These are phyloP conservation scores for Pseudomyrmex sp. DNA, from an alignment of 1,140 invertebrate species.

Conservation along the genomic window DNA sequence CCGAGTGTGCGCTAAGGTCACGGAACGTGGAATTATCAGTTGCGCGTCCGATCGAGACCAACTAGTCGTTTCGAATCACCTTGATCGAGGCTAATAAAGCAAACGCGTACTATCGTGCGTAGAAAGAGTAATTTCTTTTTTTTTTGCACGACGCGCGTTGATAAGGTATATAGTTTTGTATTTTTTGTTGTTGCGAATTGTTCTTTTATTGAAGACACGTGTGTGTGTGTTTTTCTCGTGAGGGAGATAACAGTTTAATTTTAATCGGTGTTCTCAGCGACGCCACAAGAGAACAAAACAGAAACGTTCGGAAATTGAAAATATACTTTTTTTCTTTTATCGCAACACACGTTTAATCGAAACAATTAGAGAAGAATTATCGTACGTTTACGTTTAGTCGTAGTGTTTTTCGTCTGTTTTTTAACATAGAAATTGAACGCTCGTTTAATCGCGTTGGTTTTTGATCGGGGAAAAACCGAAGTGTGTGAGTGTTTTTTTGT, in stretches of 20 bases:
- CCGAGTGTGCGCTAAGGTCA: slow-evolving; percentile 52
- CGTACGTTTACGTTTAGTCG: background rate
- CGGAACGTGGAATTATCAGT: slow-evolving; percentile 54
- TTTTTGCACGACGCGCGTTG: background rate
- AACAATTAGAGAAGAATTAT: slow-evolving; percentile 15
- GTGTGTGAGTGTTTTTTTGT: background rate
- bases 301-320: too few species aligned
- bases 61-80: slow-evolving; percentile 34
- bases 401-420: background rate
- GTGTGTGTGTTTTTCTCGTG: too few species aligned
- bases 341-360: background rate
- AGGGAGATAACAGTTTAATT: background rate
- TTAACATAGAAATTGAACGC: background rate
- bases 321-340: too few species aligned
- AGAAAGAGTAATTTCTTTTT: slow-evolving; percentile 16
- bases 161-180: background rate
- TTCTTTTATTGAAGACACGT: too few species aligned
- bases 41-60: slow-evolving; percentile 22
- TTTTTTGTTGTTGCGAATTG: too few species aligned
- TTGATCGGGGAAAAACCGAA: slow-evolving; percentile 1
- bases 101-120: background rate
- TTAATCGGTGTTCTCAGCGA: too few species aligned
- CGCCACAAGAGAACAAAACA: too few species aligned
- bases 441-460: background rate
- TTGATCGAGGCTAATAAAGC: slow-evolving; percentile 8